phyloP scores from a whole-genome alignment of 1,140 invertebrate species.

The Cephus cinctus region DNA sequence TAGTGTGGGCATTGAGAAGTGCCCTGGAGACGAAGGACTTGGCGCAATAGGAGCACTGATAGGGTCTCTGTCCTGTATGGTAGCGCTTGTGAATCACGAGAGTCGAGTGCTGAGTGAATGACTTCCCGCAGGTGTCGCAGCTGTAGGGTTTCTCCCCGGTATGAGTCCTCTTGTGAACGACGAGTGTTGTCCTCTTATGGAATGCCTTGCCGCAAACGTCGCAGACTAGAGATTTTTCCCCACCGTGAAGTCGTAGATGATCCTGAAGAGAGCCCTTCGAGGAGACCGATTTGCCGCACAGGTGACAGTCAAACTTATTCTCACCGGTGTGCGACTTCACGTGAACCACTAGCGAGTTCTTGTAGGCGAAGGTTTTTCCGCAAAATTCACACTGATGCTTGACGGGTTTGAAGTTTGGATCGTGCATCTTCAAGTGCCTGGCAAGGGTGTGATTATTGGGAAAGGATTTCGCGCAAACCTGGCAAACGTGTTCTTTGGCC shows the following conservation, averaged over 20 bases:
- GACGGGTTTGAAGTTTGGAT: slow-evolving; percentile 46
- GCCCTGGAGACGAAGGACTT: slow-evolving; percentile 56
- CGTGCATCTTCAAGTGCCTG: slow-evolving; percentile 57
- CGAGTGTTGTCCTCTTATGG: slow-evolving; percentile 63
- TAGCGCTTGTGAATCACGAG: slow-evolving; percentile 64
- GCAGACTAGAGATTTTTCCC: slow-evolving; percentile 61
- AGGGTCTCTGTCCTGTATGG: slow-evolving; percentile 67
- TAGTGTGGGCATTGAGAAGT: slow-evolving; percentile 42
- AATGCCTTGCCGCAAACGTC: slow-evolving; percentile 77
- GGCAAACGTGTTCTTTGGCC: slow-evolving; percentile 44
- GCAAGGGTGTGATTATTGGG: slow-evolving; percentile 41
- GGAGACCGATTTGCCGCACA: slow-evolving; percentile 60
- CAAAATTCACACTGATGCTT: slow-evolving; percentile 53
- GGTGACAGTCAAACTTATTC: slow-evolving; percentile 72
- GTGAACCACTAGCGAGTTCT: slow-evolving; percentile 53
- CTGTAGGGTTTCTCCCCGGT: slow-evolving; percentile 73
- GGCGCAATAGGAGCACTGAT: slow-evolving; percentile 59
- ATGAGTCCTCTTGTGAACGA: slow-evolving; percentile 68
- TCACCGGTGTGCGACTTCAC: slow-evolving; percentile 66
- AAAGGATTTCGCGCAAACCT: slow-evolving; percentile 35
- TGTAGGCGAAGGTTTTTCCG: slow-evolving; percentile 50
- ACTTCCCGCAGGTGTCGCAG: slow-evolving; percentile 74
- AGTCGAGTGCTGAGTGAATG: slow-evolving; percentile 73
- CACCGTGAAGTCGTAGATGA: slow-evolving; percentile 61
- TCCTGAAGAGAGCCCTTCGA: slow-evolving; percentile 52